Evolutionary conservation across 2,888 invertebrate genomes (phyloP), one percentile per base, ranked within the genome.

Genomic region (Piscicola geometra): DNA sequence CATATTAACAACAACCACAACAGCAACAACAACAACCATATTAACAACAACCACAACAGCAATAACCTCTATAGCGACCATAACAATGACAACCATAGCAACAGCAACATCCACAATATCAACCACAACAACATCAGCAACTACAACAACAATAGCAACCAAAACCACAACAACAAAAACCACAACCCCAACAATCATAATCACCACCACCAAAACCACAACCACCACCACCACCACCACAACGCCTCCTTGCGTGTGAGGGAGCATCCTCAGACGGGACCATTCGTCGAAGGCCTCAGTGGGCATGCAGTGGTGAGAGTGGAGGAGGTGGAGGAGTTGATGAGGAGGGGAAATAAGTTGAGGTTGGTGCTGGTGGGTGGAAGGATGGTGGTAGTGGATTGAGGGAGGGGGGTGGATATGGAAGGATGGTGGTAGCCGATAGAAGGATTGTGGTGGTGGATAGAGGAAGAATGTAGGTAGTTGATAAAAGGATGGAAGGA

Each of bases 211-310:
- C 12, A 3, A 2, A 25, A 28, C 35, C 47, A 70, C 35, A 32
- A 60, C 41, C 28, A 73, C 3, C n/a, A 2, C 35, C 32, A 32
- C 52, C 30, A 36, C 18, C 67, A 67, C 9, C 67, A 92, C 85
- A 90, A 90, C 74, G 5, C 3, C 15, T n/a, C 5, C 5, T 87
- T 92, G n/a, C 89, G 90, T 80, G 90, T 92, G 56, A 86, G 92
- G 76, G 92, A 92, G 85, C 92, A 92, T 86, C 92, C 92, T 0
- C 88, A 89, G 76, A 89, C 88, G 79, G 92, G 92, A 78, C 91
- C 92, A 21, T 92, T 91, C 82, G 94, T 94, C 5, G 92, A 94
- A 86, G 91, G 92, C 91, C 84, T 67, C 5, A 67, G 15, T 25
- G 67, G 18, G 15, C 33, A 33, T 32, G 67, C 9, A 15, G 67